Evolutionary conservation across 2,113 vertebrate genomes (phyloP), one percentile per base, ranked within the genome.

Genomic region (Chaenocephalus aceratus): DNA sequence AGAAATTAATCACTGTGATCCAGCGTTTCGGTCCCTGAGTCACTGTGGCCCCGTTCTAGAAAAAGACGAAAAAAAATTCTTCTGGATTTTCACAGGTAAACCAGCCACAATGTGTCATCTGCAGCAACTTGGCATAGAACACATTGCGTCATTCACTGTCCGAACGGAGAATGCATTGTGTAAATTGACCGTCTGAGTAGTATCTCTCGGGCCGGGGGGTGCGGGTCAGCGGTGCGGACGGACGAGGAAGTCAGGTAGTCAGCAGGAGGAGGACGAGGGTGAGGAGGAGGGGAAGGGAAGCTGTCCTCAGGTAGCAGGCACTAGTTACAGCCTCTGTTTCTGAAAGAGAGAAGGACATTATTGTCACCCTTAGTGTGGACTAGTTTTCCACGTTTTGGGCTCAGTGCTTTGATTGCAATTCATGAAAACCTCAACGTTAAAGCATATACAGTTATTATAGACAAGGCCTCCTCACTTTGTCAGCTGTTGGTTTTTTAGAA

Each of bases 1-100:
- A 66, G 62, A 68, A 75, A 73, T 70, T 51, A 84, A 81, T 83
- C 86, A 72, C 36, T 60, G 70, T 61, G 67, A 79, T 78, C 75
- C 30, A 1, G 64, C 16, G 5, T 45, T 51, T 81, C 72, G n/a
- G 61, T 83, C 89, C 86, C 90, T 85, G 90, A 92, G 86, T 87
- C 76, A 76, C 74, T 0, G 72, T 72, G 64, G 84, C 36, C 54
- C 59, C 21, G 0, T 65, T 86, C 53, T 45, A 54, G 51, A 53
- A 21, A 30, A 77, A 76, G 58, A 72, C 67, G 2, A 26, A 26
- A 26, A 26, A 26, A 26, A 26, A 26, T 74, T 45, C 78, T 69
- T 18, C 57, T 54, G 65, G 65, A 72, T 59, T 80, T 76, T 79
- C 63, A 59, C 78, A 72, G 26, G 74, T 84, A 66, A 80, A 75